Evolutionary conservation across 2,888 invertebrate genomes (phyloP), one percentile per base, ranked within the genome.

Genomic region (Melikaiella ostensackeni): DNA sequence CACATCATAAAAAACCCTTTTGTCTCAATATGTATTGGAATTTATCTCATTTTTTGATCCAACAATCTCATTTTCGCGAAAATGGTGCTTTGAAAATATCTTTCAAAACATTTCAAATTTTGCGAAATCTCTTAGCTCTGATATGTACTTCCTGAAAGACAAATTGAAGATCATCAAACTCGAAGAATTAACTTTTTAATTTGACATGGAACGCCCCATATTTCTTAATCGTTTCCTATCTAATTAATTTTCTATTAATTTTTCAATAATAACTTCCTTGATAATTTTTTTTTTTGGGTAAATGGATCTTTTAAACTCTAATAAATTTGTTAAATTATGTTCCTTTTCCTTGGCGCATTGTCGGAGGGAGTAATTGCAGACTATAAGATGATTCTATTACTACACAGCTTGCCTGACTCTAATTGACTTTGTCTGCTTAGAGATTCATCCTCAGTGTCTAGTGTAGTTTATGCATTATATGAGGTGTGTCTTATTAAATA

Each of bases 371-470:
- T 70, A 70, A 50, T 50, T 46, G 42, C n/a, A 70, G 19, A 1
- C 42, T 30, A n/a, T n/a, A n/a, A 30, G 42, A 46, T 50, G 24
- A 50, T 70, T 50, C 27, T 11, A n/a, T 70, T 46, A 30, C 27
- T 46, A 27, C 66, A 50, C 30, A 70, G 66, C 27, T 70, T 70
- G 30, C 19, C 30, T 63, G 63, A 63, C 63, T 63, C 21, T 63
- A 35, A 63, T 63, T 63, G 63, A 63, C 63, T 63, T 63, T 63
- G 63, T 63, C 63, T 63, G 21, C 21, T 21, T 21, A 63, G 38
- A 63, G 21, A 35, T 35, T 63, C 35, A 63, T 63, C 35, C 63
- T 33, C 13, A 35, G 63, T n/a, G 35, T 63, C 33, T 38, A 21
- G 63, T 63, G 6, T 38, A 38, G 35, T 63, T 63, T 64, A 42